Evolutionary conservation across 2,113 vertebrate genomes (phyloP).

Genomic region (Fregetta grallaria): DNA sequence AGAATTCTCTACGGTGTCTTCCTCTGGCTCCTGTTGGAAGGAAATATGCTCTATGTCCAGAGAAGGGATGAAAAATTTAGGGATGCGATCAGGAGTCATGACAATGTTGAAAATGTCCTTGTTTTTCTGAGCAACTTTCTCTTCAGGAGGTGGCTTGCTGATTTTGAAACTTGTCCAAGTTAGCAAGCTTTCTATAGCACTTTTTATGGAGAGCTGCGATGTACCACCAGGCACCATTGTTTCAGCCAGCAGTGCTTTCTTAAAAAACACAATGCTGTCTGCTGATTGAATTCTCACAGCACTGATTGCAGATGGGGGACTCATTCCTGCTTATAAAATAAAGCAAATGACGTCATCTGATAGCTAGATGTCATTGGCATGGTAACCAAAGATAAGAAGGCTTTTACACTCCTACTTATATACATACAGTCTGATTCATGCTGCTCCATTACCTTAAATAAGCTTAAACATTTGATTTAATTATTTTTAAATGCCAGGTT

Average conservation of each 20-base stretch:
- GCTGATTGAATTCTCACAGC: conserved; percentile 23
- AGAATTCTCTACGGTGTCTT: background rate
- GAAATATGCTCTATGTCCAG: conserved; percentile 41
- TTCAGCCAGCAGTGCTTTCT: background rate
- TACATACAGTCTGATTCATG: conserved; percentile 40
- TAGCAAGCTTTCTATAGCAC: conserved; percentile 42
- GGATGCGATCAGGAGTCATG: conserved; percentile 71
- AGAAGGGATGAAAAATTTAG: conserved; percentile 73
- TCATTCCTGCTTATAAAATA: conserved; percentile 65
- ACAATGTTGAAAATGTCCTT: conserved; percentile 63
- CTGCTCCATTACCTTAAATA: conserved; percentile 14
- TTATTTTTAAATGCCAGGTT: conserved; percentile 4
- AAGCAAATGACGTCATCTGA: conserved; percentile 30
- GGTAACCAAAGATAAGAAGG: conserved; percentile 70
- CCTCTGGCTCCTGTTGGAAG: background rate
- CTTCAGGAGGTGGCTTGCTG: conserved; percentile 16
- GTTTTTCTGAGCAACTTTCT: conserved; percentile 18
- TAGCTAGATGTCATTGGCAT: conserved; percentile 63
- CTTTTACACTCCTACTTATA: conserved; percentile 32
- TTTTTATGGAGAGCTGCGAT: conserved; percentile 25
- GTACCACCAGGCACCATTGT: conserved; percentile 41
- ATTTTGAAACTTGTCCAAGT: conserved; percentile 41
- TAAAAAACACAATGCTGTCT: background rate
- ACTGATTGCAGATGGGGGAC: background rate
- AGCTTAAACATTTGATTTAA: conserved; percentile 35